phyloP scores from a whole-genome alignment of 53 echinoderm and acorn worm genomes.

The Holothuria leucospilota region DNA sequence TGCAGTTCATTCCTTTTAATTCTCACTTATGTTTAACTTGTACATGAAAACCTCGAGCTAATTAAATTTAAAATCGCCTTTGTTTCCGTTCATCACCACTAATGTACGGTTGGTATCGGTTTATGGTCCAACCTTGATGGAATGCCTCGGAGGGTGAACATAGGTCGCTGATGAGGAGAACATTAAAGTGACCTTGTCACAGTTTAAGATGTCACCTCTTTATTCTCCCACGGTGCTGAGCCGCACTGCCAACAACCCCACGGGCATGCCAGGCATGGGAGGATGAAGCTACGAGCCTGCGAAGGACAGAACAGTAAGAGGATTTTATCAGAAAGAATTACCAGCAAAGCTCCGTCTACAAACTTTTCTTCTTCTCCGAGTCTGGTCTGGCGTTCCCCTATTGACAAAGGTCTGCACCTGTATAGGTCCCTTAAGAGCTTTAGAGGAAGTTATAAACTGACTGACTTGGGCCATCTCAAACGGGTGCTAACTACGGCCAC shows the following conservation, averaged over 20 bases:
- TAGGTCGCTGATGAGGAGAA: neutral
- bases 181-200: conserved; percentile 30
- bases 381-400: no score
- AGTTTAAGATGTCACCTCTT: neutral
- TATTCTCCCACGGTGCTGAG: conserved; percentile 34
- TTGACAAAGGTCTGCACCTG: no score
- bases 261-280: conserved; percentile 22
- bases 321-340: conserved; percentile 7
- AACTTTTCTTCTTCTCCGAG: no score
- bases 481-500: no score
- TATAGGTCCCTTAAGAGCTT: no score
- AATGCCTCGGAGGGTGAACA: conserved; percentile 25
- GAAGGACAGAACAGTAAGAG: neutral
- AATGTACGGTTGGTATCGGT: neutral
- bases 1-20: no score
- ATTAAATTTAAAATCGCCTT: conserved; percentile 18
- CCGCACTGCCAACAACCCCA: conserved; percentile 36
- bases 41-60: conserved; percentile 4
- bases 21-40: no score
- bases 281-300: neutral
- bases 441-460: no score
- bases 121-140: neutral
- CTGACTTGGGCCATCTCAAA: no score
- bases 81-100: conserved; percentile 22
- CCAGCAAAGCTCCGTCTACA: no score